A percentile compares a stretch with the other conserved stretches of the same genome.
phyloP scores from a whole-genome alignment of 2,888 invertebrate species.

The Carcina quercana region DNA sequence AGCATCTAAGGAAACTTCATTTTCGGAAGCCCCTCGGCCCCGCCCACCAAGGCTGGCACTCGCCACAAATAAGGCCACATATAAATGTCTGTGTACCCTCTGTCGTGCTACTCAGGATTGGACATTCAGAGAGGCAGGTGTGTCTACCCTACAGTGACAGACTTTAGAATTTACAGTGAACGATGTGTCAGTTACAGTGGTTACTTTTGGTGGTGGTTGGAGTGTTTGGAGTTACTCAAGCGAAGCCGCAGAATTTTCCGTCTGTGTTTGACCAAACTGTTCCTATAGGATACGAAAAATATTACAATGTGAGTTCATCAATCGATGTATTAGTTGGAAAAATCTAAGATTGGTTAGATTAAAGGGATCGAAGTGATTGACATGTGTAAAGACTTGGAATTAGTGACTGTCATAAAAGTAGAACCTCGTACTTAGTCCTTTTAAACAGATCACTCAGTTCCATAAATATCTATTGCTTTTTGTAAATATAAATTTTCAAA shows the following conservation, averaged over 20 bases:
- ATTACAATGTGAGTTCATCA: conserved; percentile 70
- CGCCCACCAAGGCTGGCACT: conserved; percentile 49
- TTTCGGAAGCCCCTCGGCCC: conserved; percentile 47
- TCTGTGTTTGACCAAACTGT: conserved; percentile 50
- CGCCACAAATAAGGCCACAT: conserved; percentile 60
- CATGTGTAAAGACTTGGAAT: too few relatives aligned
- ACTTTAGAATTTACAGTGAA: conserved; percentile 12
- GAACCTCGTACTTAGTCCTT: too few relatives aligned
- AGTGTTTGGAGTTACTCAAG: conserved; percentile 36
- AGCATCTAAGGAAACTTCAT: conserved; percentile 53
- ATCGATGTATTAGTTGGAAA: too few relatives aligned
- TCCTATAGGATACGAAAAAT: conserved; percentile 66
- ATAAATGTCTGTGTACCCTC: conserved; percentile 63
- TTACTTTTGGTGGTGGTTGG: conserved; percentile 35
- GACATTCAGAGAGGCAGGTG: conserved; percentile 38
- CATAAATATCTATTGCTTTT: too few relatives aligned
- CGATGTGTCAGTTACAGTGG: conserved; percentile 43
- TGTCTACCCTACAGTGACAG: conserved; percentile 17
- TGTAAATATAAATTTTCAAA: too few relatives aligned
- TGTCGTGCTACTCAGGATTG: conserved; percentile 51
- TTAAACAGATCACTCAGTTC: too few relatives aligned
- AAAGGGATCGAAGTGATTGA: too few relatives aligned
- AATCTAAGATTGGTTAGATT: too few relatives aligned
- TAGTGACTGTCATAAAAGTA: too few relatives aligned
- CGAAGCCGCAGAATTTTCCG: conserved; percentile 26